Conservation (phyloP, 2,797 vertebrate genomes). For the Sciurus vulgaris region DNA sequence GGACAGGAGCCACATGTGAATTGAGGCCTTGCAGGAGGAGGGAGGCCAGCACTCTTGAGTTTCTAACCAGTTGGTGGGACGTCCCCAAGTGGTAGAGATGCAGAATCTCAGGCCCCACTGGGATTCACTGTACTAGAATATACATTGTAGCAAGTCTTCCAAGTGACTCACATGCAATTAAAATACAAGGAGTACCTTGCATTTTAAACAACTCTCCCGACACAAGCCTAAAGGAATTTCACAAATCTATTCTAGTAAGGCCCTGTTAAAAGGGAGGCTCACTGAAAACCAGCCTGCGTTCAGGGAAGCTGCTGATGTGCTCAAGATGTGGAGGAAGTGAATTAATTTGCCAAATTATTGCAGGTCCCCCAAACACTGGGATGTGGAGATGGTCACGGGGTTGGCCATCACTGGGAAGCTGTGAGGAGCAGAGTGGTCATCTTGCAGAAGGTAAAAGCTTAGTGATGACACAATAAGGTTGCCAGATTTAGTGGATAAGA, state of each 20-base stretch:
- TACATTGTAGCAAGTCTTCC: background rate
- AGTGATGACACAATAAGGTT: too few relatives aligned
- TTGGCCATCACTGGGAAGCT: background rate
- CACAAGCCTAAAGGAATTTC: background rate
- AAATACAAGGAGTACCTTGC: background rate
- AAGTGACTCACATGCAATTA: background rate
- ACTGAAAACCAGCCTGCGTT: background rate
- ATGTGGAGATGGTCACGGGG: background rate
- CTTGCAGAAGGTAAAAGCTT: background rate
- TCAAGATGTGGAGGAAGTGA: rapidly evolving
- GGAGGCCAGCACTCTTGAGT: too few relatives aligned
- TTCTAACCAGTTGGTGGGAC: background rate
- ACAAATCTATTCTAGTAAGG: background rate
- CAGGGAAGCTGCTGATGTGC: background rate
- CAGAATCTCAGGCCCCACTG: background rate
- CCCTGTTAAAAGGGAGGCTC: background rate
- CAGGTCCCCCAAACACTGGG: background rate
- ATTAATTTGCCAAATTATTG: too few relatives aligned
- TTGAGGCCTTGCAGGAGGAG: background rate
- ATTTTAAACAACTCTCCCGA: background rate
- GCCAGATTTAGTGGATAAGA: background rate
- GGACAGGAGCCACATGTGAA: background rate
- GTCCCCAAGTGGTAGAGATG: background rate
- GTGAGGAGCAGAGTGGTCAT: background rate
- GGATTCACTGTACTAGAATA: background rate